Evolutionary conservation across 2,888 invertebrate genomes (phyloP).

Genomic region (Notodonta dromedarius): DNA sequence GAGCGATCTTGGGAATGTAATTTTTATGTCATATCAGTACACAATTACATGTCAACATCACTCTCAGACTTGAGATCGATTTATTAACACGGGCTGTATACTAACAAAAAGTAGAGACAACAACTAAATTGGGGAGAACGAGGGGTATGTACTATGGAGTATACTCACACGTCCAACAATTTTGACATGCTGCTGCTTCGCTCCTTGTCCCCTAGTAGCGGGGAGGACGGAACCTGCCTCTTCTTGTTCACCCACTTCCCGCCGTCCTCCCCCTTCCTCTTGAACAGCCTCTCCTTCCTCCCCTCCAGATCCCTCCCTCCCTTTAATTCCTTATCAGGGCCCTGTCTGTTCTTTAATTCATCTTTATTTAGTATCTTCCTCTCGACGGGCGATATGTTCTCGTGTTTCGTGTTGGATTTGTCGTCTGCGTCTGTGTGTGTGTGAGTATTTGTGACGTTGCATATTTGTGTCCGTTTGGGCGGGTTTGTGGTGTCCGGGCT

Average conservation of each 20-base stretch:
- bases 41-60: too few relatives aligned
- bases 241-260: constrained; percentile 66
- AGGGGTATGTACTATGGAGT: neutral
- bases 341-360: constrained; percentile 56
- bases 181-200: constrained; percentile 94
- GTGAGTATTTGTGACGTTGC: constrained; percentile 13
- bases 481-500: constrained; percentile 87
- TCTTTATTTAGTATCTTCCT: constrained; percentile 68
- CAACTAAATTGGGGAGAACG: too few relatives aligned
- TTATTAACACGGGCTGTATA: too few relatives aligned
- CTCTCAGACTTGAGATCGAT: too few relatives aligned
- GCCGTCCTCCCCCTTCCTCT: constrained; percentile 72
- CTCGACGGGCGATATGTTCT: constrained; percentile 81
- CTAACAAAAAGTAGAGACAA: too few relatives aligned
- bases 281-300: constrained; percentile 72
- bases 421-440: constrained; percentile 29
- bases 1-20: too few relatives aligned
- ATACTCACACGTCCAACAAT: constrained; percentile 87
- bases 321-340: constrained; percentile 68
- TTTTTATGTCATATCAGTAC: too few relatives aligned
- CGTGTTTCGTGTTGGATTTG: constrained; percentile 38
- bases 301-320: constrained; percentile 71
- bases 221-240: constrained; percentile 66
- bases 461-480: constrained; percentile 35
- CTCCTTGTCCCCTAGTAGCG: constrained; percentile 88